These are phyloP conservation scores for Drosophila tani DNA, from an alignment of 1,140 invertebrate genomes.

Conservation along the genomic window DNA sequence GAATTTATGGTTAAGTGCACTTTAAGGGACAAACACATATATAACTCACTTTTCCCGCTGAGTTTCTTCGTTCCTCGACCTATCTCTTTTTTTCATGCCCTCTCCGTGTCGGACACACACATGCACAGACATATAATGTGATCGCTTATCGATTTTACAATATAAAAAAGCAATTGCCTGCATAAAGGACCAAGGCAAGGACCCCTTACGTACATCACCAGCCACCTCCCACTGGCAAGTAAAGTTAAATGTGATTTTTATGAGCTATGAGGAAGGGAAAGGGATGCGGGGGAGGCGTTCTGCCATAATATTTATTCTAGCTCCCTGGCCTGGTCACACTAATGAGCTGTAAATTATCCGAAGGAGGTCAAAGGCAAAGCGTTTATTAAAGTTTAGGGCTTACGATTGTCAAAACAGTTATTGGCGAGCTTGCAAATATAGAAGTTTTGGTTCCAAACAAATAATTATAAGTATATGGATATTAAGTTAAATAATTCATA, in stretches of 20 bases:
- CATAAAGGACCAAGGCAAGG: conserved; percentile 48
- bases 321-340: conserved; percentile 43
- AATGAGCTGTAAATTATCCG: conserved; percentile 58
- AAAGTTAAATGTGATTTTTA: conserved; percentile 79
- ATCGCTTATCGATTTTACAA: conserved; percentile 84
- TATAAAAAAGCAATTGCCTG: conserved; percentile 82
- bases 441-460: not conserved
- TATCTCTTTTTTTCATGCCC: conserved; percentile 21
- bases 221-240: conserved; percentile 35
- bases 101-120: conserved; percentile 12
- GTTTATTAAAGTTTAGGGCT: conserved; percentile 25
- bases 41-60: conserved; percentile 78
- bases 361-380: conserved; percentile 27
- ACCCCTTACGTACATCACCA: conserved; percentile 7
- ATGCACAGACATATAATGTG: conserved; percentile 67
- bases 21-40: conserved; percentile 82
- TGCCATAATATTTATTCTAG: conserved; percentile 48
- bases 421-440: not conserved
- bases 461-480: too few species aligned
- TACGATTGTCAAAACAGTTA: not conserved
- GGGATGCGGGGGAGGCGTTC: not conserved
- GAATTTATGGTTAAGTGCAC: conserved; percentile 84
- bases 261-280: conserved; percentile 58
- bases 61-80: conserved; percentile 45
- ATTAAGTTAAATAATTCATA: too few species aligned